Percentiles rank a stretch among this genome's conserved stretches.
These are phyloP conservation scores for Mylabris phalerata DNA, from an alignment of 1,140 invertebrate genomes.

Conservation along the genomic window DNA sequence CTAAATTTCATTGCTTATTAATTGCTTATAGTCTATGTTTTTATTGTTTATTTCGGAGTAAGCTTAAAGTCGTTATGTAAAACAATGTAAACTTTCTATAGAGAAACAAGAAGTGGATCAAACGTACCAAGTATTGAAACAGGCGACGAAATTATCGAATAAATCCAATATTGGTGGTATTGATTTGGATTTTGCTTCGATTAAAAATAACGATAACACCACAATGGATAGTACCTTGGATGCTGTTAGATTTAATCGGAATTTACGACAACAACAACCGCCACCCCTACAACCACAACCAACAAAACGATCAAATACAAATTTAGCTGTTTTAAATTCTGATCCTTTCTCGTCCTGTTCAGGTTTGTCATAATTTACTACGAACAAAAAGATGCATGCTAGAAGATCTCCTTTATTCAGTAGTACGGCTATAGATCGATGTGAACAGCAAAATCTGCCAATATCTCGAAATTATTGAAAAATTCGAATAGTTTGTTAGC, in stretches of 20 bases:
- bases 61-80: neutral
- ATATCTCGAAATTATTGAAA: no score
- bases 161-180: conserved; percentile 34
- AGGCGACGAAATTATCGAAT: conserved; percentile 74
- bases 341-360: conserved; percentile 51
- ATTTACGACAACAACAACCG: conserved; percentile 16
- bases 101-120: conserved; percentile 64
- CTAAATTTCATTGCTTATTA: no score
- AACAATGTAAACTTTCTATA: no score
- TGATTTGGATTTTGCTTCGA: no score
- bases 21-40: neutral
- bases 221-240: conserved; percentile 38
- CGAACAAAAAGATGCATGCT: neutral
- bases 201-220: neutral
- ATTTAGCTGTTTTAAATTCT: conserved; percentile 48
- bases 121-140: conserved; percentile 89
- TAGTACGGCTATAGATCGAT: no score
- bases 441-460: no score
- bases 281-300: conserved; percentile 39
- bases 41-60: neutral
- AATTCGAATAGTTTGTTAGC: no score
- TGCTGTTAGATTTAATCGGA: conserved; percentile 39
- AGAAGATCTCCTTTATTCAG: no score
- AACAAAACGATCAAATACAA: conserved; percentile 42
- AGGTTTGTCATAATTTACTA: conserved; percentile 39